Base-by-base conservation (phyloP, 1,140 invertebrate genomes). In the Drosophila lowei region DNA sequence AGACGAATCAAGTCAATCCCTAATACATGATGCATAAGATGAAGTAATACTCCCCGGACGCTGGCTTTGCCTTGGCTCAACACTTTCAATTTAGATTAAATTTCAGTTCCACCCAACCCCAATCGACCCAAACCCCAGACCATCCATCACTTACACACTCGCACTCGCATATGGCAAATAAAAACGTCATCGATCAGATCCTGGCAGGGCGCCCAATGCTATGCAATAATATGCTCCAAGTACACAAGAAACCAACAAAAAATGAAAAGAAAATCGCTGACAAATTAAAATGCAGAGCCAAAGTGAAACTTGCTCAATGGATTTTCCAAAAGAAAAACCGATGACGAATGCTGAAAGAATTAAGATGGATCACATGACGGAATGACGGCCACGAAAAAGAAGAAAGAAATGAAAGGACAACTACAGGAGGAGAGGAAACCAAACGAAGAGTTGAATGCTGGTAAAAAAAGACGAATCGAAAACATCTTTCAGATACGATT, bases 261-360 rank as follows among this genome's bases (percentile, higher is more conserved):
- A 72, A 72, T 63, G 61, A 74, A 61, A 53, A 48, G 73, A 74
- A 61, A 57, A 56, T 75, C 73, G 81, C 81, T 77, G 86, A 90
- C 86, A 86, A 90, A 90, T 90, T 90, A 90, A 90, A 90, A 90
- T 84, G 67, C 86, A 81, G 55, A 85, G 44, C 54, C 72, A 70
- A 70, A 74, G 43, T 53, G 44, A 61, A 63, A 66, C 53, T 67
- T 63, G 49, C 83, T 75, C 83, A 88, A 83, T 88, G 64, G 73
- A 71, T 63, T 74, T 86, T 81, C 52, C 15, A 30, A 73, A 38
- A 5, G 23, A 23, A 74, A 68, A 67, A 56, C 79, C 75, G 59
- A 79, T 89, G 79, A 90, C 83, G 83, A 90, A 90, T 90, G 88
- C 76, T 74, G 70, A 78, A 84, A 64, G 79, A 80, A 90, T 90